Percentiles rank a stretch among this genome's conserved stretches.
Evolutionary conservation across 2,797 vertebrate genomes (phyloP).

Genomic region (Urocyon cinereoargenteus): DNA sequence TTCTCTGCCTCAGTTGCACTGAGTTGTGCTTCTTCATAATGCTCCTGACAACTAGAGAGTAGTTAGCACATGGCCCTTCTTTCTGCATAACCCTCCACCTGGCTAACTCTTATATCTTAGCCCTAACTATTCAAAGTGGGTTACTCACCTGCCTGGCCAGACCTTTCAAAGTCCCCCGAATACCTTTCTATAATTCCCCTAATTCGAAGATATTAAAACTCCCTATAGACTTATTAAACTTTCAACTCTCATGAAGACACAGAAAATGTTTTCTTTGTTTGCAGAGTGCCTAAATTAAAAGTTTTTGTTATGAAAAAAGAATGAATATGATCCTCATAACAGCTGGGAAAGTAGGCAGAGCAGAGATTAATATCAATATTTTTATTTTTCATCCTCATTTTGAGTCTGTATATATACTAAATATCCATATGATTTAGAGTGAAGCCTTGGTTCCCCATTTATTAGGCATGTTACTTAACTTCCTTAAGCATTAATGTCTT

Average conservation of each 20-base stretch:
- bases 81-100: background rate
- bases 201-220: background rate
- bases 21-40: background rate
- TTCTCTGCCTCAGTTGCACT: background rate
- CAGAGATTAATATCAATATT: background rate
- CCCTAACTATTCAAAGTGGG: background rate
- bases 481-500: background rate
- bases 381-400: background rate
- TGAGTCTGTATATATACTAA: background rate
- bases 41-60: background rate
- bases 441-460: background rate
- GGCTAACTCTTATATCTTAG: background rate
- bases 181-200: background rate
- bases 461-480: background rate
- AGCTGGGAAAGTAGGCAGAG: background rate
- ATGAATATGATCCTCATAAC: background rate
- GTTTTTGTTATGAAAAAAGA: conserved; percentile 6
- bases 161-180: background rate
- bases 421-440: background rate
- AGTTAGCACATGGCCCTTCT: background rate
- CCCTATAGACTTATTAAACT: background rate
- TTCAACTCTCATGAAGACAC: background rate
- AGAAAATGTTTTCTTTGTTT: background rate
- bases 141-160: background rate
- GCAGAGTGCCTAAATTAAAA: background rate